Percentiles rank a stretch among this genome's conserved stretches.
phyloP scores from a whole-genome alignment of 2,797 vertebrate genomes.

The Characodon lateralis region DNA sequence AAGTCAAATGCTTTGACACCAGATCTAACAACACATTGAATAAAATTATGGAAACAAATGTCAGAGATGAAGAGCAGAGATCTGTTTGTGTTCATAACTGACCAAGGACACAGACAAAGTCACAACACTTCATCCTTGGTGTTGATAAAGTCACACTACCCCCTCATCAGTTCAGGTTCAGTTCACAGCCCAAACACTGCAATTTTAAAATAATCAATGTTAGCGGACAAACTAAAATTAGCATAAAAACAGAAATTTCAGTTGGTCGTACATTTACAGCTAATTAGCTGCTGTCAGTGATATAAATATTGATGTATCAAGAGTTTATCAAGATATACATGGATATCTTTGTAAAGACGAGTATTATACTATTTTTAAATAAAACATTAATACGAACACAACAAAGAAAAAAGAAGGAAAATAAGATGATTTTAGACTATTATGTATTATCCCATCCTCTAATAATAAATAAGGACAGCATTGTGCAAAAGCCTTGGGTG shows the following conservation, averaged over 20 bases:
- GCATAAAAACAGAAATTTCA: background rate
- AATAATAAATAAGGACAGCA: no score
- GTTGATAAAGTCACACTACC: constrained; percentile 7
- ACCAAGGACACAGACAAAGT: constrained; percentile 7
- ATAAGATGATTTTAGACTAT: no score
- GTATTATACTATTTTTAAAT: no score
- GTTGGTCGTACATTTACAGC: background rate
- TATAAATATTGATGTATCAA: background rate
- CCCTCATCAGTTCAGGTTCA: constrained; percentile 26
- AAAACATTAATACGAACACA: no score
- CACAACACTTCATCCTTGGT: constrained; percentile 1
- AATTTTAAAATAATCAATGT: constrained; percentile 13
- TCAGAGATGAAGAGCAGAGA: background rate
- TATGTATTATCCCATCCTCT: no score
- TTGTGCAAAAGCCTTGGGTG: no score
- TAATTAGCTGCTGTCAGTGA: background rate
- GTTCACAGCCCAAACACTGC: constrained; percentile 13
- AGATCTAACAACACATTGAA: constrained; percentile 13
- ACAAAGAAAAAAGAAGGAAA: no score
- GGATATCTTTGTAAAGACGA: no score
- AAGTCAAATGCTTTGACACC: constrained; percentile 19
- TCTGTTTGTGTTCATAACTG: background rate
- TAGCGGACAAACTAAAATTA: background rate
- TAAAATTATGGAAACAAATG: constrained; percentile 8
- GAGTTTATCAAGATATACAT: no score